Conservation (phyloP, 2,888 invertebrate species). For the Ectobius pallidus region DNA sequence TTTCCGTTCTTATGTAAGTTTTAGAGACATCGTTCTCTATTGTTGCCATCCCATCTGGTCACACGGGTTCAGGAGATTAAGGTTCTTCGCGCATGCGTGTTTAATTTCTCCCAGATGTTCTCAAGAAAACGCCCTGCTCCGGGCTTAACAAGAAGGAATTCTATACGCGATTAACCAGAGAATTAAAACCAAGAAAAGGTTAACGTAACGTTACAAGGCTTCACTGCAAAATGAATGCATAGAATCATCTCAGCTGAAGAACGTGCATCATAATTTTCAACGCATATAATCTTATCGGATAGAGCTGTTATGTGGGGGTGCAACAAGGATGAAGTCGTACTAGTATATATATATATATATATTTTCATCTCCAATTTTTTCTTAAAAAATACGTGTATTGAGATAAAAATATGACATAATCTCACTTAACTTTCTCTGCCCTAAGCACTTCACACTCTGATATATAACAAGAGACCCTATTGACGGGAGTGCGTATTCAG, state of each 20-base stretch:
- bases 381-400: too few species aligned
- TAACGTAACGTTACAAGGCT: background rate
- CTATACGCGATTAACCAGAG: background rate
- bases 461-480: too few species aligned
- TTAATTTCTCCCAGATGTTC: slow-evolving; percentile 21
- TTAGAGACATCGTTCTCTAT: background rate
- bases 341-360: too few species aligned
- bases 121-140: background rate
- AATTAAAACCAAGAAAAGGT: background rate
- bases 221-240: background rate
- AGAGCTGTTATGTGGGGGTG: too few species aligned
- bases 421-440: too few species aligned
- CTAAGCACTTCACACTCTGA: too few species aligned
- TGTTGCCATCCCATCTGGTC: background rate
- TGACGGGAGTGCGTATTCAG: too few species aligned
- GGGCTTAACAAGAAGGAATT: background rate
- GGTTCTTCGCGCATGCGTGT: background rate
- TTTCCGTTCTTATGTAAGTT: background rate
- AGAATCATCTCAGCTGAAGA: background rate
- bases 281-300: background rate
- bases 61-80: background rate
- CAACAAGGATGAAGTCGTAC: too few species aligned
- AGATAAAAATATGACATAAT: too few species aligned
- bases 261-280: slow-evolving; percentile 6
- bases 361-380: too few species aligned